Evolutionary conservation across 2,888 invertebrate species (phyloP).

Genomic region (Plagodis pulveraria): DNA sequence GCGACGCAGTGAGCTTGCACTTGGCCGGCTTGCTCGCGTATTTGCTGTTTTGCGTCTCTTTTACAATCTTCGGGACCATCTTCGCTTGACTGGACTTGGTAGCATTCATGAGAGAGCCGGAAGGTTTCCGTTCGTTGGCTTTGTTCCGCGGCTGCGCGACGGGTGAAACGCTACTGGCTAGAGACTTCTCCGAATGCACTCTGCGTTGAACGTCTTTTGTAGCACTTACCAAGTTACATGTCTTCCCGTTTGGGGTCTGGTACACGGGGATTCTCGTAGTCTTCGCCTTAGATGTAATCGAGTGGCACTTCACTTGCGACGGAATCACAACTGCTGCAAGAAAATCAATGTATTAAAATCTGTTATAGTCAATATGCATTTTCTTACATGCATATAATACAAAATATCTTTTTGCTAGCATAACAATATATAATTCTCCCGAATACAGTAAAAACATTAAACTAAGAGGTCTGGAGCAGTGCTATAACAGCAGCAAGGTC

Average conservation of each 20-base stretch:
- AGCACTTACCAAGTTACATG: slow-evolving; percentile 21
- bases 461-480: too few species aligned
- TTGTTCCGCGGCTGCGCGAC: slow-evolving; percentile 24
- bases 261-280: slow-evolving; percentile 69
- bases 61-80: slow-evolving; percentile 69
- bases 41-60: slow-evolving; percentile 44
- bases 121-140: slow-evolving; percentile 47
- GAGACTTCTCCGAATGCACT: slow-evolving; percentile 10
- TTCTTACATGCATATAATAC: background rate
- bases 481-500: too few species aligned
- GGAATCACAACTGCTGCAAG: slow-evolving; percentile 16
- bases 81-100: slow-evolving; percentile 86
- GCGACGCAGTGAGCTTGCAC: slow-evolving; percentile 11
- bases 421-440: too few species aligned
- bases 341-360: background rate
- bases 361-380: background rate
- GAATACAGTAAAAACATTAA: too few species aligned
- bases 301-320: background rate
- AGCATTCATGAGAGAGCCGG: slow-evolving; percentile 79
- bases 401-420: background rate
- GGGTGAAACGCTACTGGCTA: slow-evolving; percentile 17
- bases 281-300: slow-evolving; percentile 34
- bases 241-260: slow-evolving; percentile 47
- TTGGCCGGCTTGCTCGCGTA: slow-evolving; percentile 24
- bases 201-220: background rate